phyloP scores from a whole-genome alignment of 1,140 invertebrate genomes.

The Drosophila auraria region DNA sequence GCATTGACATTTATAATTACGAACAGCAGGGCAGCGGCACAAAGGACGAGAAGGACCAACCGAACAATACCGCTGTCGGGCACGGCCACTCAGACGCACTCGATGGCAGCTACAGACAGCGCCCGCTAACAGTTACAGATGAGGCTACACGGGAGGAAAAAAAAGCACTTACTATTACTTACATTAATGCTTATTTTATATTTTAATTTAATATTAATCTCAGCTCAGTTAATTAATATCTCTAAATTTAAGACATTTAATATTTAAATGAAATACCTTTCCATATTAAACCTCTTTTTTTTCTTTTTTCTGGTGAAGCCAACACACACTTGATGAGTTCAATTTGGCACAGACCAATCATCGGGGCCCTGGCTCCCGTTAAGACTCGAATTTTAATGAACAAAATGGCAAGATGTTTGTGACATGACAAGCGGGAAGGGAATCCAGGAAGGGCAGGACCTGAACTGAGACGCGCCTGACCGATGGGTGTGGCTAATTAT shows the following conservation, averaged over 20 bases:
- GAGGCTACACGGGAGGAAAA: neutral
- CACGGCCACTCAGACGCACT: constrained; percentile 62
- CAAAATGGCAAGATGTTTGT: constrained; percentile 57
- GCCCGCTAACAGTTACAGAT: constrained; percentile 15
- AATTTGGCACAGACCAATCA: constrained; percentile 30
- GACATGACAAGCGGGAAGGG: constrained; percentile 38
- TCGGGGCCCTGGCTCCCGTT: constrained; percentile 9
- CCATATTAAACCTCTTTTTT: too few species aligned
- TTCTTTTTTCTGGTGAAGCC: neutral
- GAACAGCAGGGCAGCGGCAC: constrained; percentile 23
- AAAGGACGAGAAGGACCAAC: constrained; percentile 31
- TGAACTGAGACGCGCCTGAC: neutral
- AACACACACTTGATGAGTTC: constrained; percentile 27
- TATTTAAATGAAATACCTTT: too few species aligned
- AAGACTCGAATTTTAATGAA: constrained; percentile 49
- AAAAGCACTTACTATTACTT: too few species aligned
- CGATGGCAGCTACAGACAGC: constrained; percentile 43
- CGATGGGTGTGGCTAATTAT: constrained; percentile 66
- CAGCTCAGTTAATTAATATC: too few species aligned
- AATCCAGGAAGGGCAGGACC: neutral
- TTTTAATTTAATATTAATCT: too few species aligned
- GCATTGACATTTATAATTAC: constrained; percentile 63
- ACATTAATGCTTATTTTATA: too few species aligned
- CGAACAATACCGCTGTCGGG: constrained; percentile 37
- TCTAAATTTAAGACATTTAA: too few species aligned